These are phyloP conservation scores for Drosophila colorata DNA, from an alignment of 2,888 invertebrate species.

Conservation along the genomic window DNA sequence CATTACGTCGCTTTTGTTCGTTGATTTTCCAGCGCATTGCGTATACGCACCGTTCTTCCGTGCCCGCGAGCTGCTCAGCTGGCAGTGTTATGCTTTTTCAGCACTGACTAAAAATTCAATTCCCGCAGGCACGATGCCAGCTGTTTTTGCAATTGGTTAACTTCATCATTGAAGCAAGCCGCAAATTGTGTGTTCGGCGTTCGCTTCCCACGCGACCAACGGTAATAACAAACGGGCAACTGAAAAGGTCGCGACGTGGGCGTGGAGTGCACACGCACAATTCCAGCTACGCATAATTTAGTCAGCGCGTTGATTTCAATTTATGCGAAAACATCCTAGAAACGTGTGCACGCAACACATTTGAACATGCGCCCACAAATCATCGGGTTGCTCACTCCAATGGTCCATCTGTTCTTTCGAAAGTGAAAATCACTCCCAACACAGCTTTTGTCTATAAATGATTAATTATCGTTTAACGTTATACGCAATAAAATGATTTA, in stretches of 20 bases:
- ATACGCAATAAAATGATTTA: background rate
- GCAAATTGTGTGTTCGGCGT: constrained; percentile 58
- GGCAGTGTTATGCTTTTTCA: constrained; percentile 20
- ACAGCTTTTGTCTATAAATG: background rate
- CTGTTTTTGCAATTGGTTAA: constrained; percentile 80
- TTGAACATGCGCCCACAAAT: background rate
- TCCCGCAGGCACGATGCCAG: constrained; percentile 71
- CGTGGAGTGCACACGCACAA: constrained; percentile 14
- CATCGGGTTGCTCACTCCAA: background rate
- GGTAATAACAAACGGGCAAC: constrained; percentile 39
- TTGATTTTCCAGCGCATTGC: constrained; percentile 47
- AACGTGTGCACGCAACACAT: background rate
- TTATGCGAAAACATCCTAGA: constrained; percentile 20
- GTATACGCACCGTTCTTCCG: constrained; percentile 58
- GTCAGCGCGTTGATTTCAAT: constrained; percentile 35
- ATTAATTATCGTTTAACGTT: background rate
- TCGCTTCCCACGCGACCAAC: constrained; percentile 44
- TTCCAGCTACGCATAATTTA: constrained; percentile 44
- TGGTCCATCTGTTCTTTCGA: background rate
- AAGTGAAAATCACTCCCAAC: background rate
- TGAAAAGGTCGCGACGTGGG: constrained; percentile 18
- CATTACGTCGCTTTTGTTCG: constrained; percentile 47
- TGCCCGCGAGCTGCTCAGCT: constrained; percentile 4
- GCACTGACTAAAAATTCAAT: constrained; percentile 33
- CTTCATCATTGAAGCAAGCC: constrained; percentile 70